Evolutionary conservation across 2,888 invertebrate genomes (phyloP), one percentile per base, ranked within the genome.

Genomic region (Stramonita haemastoma): DNA sequence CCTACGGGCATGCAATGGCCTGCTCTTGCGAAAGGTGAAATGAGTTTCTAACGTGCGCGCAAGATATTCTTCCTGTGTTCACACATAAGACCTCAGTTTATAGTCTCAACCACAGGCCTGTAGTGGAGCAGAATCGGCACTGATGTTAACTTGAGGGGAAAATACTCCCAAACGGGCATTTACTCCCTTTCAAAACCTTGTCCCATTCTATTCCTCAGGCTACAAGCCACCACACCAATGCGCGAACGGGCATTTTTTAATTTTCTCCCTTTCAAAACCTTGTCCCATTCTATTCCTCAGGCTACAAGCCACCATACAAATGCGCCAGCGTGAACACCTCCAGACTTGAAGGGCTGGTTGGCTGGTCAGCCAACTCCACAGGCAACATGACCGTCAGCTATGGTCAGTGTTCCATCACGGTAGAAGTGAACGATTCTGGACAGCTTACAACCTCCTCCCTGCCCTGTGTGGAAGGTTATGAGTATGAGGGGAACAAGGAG

Each of bases 251-350:
- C 8, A 46, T 81, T 32, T 34, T 32, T 46, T 22, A 1, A 0
- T 46, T 2, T 0, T 26, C 56, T 83, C 26, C 13, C 26, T 26
- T 6, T 22, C 83, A 22, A 22, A 19, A 8, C 22, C 6, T 36
- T 26, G 22, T 26, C 22, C 26, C 26, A 6, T 22, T 1, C 46
- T 5, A 46, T 83, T 57, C 13, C 57, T 19, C 26, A 86, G 86
- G 86, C 2, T 66, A 86, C 66, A 57, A 86, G 66, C 86, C 66
- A 1, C 66, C 66, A 17, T 86, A 86, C 86, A 60, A n/a, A 11
- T 86, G 86, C 34, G 86, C 86, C 34, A 66, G 26, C 34, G 86
- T 86, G 57, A 86, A 86, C 86, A 19, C n/a, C 32, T 22, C 86
- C 13, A 66, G 17, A n/a, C 66, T 86, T 22, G 86, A 86, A 17